Conservation (phyloP, 2,888 invertebrate genomes). For the Agriopis marginaria region DNA sequence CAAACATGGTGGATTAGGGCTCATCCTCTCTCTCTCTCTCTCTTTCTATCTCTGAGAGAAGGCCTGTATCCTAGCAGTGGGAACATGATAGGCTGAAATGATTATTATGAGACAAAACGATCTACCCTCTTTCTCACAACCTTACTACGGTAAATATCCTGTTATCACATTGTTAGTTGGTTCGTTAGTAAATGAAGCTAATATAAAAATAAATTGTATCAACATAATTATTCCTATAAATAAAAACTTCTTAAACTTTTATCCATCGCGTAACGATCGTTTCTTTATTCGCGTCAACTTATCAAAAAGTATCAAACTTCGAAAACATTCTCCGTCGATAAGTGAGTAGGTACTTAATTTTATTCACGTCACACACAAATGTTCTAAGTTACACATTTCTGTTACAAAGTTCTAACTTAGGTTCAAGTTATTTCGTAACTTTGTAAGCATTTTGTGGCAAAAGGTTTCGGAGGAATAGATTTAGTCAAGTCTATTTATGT, state of each 20-base stretch:
- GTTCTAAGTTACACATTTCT: slow-evolving; percentile 20
- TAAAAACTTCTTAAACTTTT: slow-evolving; percentile 10
- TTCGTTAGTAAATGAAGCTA: too few relatives aligned
- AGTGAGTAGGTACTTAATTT: slow-evolving; percentile 31
- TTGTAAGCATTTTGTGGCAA: background rate
- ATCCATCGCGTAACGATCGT: slow-evolving; percentile 11
- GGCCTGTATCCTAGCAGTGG: too few relatives aligned
- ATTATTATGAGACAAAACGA: too few relatives aligned
- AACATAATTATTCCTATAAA: background rate
- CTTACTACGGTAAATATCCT: too few relatives aligned
- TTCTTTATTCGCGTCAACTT: slow-evolving; percentile 10
- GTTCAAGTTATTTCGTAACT: slow-evolving; percentile 3
- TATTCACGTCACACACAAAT: slow-evolving; percentile 44
- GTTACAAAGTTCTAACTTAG: slow-evolving; percentile 8
- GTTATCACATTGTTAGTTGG: too few relatives aligned
- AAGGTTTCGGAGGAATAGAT: background rate
- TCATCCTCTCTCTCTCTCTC: too few relatives aligned
- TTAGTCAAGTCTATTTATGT: background rate
- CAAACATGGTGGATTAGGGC: too few relatives aligned
- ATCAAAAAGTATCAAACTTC: slow-evolving; percentile 28
- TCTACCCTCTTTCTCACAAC: too few relatives aligned
- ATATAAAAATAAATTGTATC: background rate
- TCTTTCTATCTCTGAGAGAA: too few relatives aligned
- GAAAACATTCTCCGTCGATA: slow-evolving; percentile 36
- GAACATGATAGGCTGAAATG: too few relatives aligned